A percentile compares a stretch with the other conserved stretches of the same genome.
Evolutionary conservation across 2,797 vertebrate species (phyloP).

Genomic region (Phoebastria nigripes): DNA sequence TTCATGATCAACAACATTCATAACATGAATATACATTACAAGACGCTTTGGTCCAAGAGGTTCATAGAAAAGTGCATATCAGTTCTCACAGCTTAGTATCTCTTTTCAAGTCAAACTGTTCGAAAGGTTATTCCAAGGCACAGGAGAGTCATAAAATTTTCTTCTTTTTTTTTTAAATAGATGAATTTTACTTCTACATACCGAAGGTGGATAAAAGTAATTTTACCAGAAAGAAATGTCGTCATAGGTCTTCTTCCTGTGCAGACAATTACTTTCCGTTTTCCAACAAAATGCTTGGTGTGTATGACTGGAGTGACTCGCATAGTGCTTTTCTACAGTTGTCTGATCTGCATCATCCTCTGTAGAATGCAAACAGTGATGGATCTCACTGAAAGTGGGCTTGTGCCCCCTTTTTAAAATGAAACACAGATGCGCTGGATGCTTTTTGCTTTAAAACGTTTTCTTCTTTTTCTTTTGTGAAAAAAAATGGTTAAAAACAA

Average conservation of each 20-base stretch:
- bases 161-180: background rate
- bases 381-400: constrained; percentile 10
- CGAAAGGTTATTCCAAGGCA: background rate
- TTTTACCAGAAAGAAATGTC: background rate
- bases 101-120: background rate
- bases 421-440: constrained; percentile 43
- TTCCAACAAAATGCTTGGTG: background rate
- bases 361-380: background rate
- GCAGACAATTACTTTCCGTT: background rate
- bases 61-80: background rate
- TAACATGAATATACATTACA: background rate
- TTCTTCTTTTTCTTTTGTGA: constrained; percentile 77
- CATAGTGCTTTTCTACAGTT: background rate
- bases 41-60: background rate
- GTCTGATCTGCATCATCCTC: background rate
- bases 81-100: background rate
- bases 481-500: constrained; percentile 78
- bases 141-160: background rate
- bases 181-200: background rate
- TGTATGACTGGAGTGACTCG: constrained; percentile 40
- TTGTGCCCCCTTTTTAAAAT: constrained; percentile 40
- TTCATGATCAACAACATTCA: background rate
- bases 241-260: background rate
- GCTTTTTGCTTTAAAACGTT: constrained; percentile 65
- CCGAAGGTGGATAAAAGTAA: background rate